Percentiles rank a stretch among this genome's conserved stretches.
Evolutionary conservation across 2,797 vertebrate genomes (phyloP).

Genomic region (Helostoma temminkii): DNA sequence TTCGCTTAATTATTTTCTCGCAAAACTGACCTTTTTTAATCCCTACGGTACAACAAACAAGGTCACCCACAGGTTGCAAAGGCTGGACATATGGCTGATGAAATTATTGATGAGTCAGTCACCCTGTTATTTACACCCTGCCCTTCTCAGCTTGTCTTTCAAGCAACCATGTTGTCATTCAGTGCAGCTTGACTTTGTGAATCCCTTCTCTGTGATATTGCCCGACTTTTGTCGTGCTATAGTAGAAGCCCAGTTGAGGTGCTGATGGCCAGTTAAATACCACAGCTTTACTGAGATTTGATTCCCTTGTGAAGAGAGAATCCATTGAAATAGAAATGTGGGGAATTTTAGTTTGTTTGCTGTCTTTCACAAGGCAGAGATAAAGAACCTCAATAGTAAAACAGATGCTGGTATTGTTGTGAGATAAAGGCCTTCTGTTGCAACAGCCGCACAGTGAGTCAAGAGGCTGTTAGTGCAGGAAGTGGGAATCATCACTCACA

Average conservation of each 20-base stretch:
- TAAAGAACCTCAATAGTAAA: conserved; percentile 48
- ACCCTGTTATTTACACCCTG: conserved; percentile 48
- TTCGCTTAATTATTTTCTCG: conserved; percentile 74
- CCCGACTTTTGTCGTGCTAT: background rate
- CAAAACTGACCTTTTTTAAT: conserved; percentile 63
- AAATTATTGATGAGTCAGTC: conserved; percentile 65
- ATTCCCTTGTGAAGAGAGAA: background rate
- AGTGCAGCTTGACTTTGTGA: conserved; percentile 25
- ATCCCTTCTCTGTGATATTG: conserved; percentile 13
- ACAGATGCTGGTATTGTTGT: conserved; percentile 73
- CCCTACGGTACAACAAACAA: conserved; percentile 57
- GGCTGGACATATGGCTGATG: conserved; percentile 53
- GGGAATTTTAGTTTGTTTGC: conserved; percentile 12
- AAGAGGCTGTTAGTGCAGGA: conserved; percentile 51
- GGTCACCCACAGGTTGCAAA: conserved; percentile 41
- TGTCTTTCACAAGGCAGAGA: conserved; percentile 16
- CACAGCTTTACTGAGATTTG: conserved; percentile 5
- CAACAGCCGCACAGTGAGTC: conserved; percentile 53
- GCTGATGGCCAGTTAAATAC: background rate
- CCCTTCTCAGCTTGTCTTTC: conserved; percentile 32
- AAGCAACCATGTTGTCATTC: conserved; percentile 24
- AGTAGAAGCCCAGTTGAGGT: background rate
- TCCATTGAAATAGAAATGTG: conserved; percentile 15
- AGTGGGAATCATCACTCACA: conserved; percentile 50
- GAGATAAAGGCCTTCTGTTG: conserved; percentile 64